Conservation (phyloP, 2,113 vertebrate species). For the Pollimyrus isidori region DNA sequence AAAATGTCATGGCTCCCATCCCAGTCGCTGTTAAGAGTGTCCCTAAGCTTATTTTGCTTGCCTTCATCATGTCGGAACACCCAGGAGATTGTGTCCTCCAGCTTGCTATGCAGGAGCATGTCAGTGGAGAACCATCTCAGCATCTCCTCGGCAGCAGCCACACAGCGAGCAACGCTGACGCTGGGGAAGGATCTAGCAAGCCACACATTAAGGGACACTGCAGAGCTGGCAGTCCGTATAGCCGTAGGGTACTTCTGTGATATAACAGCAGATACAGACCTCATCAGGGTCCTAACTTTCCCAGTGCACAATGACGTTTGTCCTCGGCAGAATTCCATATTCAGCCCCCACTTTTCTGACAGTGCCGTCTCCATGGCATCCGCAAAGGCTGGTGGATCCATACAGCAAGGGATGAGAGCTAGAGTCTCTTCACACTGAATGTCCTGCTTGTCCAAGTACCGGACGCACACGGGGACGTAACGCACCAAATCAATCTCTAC, state of each 20-base stretch:
- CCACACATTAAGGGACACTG: conserved; percentile 56
- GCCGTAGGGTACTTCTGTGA: conserved; percentile 56
- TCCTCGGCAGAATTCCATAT: conserved; percentile 64
- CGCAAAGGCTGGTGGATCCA: conserved; percentile 43
- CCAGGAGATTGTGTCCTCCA: conserved; percentile 53
- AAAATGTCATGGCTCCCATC: conserved; percentile 60
- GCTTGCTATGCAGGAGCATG: conserved; percentile 45
- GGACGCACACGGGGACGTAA: conserved; percentile 61
- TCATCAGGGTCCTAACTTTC: conserved; percentile 52
- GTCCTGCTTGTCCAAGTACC: conserved; percentile 60
- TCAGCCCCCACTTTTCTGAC: conserved; percentile 65
- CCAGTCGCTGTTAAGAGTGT: conserved; percentile 57
- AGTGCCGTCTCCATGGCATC: conserved; percentile 50
- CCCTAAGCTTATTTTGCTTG: conserved; percentile 54
- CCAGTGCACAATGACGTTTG: conserved; percentile 54
- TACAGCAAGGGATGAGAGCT: conserved; percentile 52
- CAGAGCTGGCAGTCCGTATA: conserved; percentile 49
- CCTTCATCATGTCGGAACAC: conserved; percentile 49
- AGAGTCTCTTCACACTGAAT: conserved; percentile 61
- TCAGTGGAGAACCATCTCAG: conserved; percentile 58
- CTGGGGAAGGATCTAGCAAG: conserved; percentile 50
- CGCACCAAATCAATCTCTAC: conserved; percentile 48
- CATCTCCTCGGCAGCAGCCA: conserved; percentile 43
- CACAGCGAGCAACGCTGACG: conserved; percentile 38
- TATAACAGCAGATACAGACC: conserved; percentile 46